Percentiles rank a stretch among this genome's conserved stretches.
These are phyloP conservation scores for Leptothorax acervorum DNA, from an alignment of 2,888 invertebrate genomes.

Conservation along the genomic window DNA sequence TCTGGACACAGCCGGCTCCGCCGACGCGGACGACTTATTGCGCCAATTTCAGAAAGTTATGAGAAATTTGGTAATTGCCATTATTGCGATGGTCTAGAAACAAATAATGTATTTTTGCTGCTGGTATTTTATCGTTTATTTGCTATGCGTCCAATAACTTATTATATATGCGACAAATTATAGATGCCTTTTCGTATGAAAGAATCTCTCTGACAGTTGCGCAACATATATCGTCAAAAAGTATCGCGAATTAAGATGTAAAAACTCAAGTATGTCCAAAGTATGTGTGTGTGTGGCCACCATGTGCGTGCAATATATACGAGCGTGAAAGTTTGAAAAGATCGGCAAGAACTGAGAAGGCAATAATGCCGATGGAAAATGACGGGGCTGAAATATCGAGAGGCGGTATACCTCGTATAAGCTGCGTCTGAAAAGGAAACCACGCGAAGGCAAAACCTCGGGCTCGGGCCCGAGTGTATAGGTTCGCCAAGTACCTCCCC, in stretches of 20 bases:
- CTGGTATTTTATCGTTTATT: not conserved
- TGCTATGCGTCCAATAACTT: not conserved
- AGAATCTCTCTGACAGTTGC: not conserved
- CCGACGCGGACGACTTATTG: not conserved
- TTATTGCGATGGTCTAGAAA: not conserved
- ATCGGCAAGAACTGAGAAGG: conserved; percentile 14
- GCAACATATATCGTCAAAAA: not conserved
- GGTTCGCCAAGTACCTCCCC: conserved; percentile 37
- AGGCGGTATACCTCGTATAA: not conserved
- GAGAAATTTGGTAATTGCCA: not conserved
- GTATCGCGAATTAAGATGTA: not conserved
- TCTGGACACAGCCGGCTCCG: conserved; percentile 24
- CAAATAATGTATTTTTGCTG: not conserved
- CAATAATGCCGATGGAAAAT: conserved; percentile 14
- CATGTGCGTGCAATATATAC: not conserved
- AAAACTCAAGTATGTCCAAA: not conserved
- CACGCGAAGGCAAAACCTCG: conserved; percentile 31
- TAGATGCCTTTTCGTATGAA: not conserved
- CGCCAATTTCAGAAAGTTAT: not conserved
- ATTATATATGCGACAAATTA: not conserved
- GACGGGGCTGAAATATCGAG: conserved; percentile 32
- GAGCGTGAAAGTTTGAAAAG: conserved; percentile 25
- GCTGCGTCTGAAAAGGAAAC: conserved; percentile 44
- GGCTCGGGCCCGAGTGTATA: conserved; percentile 10
- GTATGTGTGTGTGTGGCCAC: not conserved